phyloP scores from a whole-genome alignment of 2,797 vertebrate species.

The Crenuchus spilurus region DNA sequence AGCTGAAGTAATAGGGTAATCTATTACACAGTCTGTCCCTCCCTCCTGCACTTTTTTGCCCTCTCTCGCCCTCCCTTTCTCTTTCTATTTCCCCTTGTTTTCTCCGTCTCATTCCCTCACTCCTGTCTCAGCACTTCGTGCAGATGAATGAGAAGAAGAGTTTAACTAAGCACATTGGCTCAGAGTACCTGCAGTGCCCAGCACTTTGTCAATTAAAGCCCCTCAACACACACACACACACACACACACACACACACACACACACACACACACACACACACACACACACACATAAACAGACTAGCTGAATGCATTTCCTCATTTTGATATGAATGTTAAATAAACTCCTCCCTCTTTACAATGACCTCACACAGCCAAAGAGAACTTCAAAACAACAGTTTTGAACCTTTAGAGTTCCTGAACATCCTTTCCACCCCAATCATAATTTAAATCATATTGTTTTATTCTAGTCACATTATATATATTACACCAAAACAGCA shows the following conservation, averaged over 20 bases:
- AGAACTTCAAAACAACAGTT: too few relatives aligned
- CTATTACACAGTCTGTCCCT: constrained; percentile 72
- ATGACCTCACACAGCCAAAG: too few relatives aligned
- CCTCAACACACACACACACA: constrained; percentile 17
- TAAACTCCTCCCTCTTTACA: too few relatives aligned
- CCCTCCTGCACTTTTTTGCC: constrained; percentile 52
- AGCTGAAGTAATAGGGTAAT: constrained; percentile 80
- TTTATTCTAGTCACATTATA: too few relatives aligned
- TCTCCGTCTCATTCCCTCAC: constrained; percentile 61
- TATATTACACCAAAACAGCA: too few relatives aligned
- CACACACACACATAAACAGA: background rate
- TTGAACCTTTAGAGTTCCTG: too few relatives aligned
- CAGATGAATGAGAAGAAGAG: constrained; percentile 74
- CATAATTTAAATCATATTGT: too few relatives aligned
- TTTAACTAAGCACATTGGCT: constrained; percentile 76
- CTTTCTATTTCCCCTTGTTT: constrained; percentile 62
- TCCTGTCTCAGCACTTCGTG: constrained; percentile 79
- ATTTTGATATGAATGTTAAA: background rate
- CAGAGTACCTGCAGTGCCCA: constrained; percentile 70
- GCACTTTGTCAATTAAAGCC: constrained; percentile 74
- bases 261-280: constrained; percentile 25
- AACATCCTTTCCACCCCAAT: too few relatives aligned
- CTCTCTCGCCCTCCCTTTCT: constrained; percentile 59
- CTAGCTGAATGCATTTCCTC: background rate
- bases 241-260: background rate